Percentiles rank a stretch among this genome's conserved stretches.
Evolutionary conservation across 2,888 invertebrate species (phyloP).

Genomic region (Nephrotoma appendiculata): DNA sequence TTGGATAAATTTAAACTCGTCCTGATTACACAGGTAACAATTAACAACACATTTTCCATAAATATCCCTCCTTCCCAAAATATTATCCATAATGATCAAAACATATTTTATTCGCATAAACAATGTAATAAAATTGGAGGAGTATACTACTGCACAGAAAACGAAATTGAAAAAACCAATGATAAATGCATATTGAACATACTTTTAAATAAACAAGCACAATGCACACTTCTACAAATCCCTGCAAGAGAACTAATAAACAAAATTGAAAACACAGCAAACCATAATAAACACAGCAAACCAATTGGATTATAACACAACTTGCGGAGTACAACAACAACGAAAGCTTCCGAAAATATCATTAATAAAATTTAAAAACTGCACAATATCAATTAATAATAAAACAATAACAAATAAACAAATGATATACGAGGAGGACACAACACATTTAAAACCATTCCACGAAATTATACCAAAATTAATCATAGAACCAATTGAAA

Average conservation of each 20-base stretch:
- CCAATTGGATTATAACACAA: neutral
- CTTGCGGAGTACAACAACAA: neutral
- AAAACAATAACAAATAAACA: neutral
- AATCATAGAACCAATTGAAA: neutral
- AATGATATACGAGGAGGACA: neutral
- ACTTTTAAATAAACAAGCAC: neutral
- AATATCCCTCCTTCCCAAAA: neutral
- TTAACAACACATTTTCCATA: neutral
- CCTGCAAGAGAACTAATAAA: neutral
- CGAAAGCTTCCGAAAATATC: neutral
- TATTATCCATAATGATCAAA: too few species aligned
- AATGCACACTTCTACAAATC: neutral
- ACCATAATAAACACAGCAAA: neutral
- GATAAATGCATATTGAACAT: neutral
- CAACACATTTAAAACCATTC: neutral
- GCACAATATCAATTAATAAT: neutral
- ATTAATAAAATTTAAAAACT: neutral
- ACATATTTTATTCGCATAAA: neutral
- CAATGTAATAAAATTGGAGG: neutral
- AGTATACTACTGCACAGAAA: neutral
- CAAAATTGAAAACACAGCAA: neutral
- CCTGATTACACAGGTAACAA: neutral
- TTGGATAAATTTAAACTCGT: neutral
- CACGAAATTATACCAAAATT: neutral
- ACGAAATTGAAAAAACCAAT: neutral